Conservation (phyloP, 2,797 vertebrate genomes). For the Chaetophractus vellerosus region DNA sequence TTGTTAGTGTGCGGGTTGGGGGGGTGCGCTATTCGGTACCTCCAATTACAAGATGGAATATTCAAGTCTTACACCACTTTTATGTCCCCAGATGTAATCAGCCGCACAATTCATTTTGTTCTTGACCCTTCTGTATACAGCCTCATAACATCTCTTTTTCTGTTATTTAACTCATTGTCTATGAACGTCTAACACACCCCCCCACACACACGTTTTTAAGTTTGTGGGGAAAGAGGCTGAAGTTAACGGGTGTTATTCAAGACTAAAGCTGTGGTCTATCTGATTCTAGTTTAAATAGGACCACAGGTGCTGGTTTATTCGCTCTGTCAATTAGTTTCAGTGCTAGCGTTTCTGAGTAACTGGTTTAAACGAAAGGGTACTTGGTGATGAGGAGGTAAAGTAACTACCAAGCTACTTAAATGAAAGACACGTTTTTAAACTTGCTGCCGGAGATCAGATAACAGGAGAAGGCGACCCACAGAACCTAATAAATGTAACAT, state of each 20-base stretch:
- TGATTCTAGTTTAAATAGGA: constrained; percentile 20
- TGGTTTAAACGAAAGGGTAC: neutral
- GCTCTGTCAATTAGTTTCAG: neutral
- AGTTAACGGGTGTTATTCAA: neutral
- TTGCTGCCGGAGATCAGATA: constrained; percentile 19
- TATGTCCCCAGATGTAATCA: neutral
- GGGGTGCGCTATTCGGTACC: neutral
- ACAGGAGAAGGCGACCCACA: neutral
- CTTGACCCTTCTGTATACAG: neutral
- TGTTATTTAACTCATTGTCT: neutral
- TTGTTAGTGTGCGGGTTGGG: neutral
- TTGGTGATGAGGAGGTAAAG: neutral
- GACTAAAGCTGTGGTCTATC: neutral
- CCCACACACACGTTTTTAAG: neutral
- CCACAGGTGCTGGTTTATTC: neutral
- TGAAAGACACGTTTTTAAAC: neutral
- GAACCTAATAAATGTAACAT: neutral
- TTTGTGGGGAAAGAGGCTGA: neutral
- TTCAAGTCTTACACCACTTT: neutral
- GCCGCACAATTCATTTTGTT: neutral
- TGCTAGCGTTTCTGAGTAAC: neutral
- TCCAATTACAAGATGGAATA: neutral
- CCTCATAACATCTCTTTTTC: neutral
- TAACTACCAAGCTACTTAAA: neutral
- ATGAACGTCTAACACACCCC: neutral